Evolutionary conservation across 1,140 invertebrate genomes (phyloP), one percentile per base, ranked within the genome.

Genomic region (Lysiphlebus fabarum): DNA sequence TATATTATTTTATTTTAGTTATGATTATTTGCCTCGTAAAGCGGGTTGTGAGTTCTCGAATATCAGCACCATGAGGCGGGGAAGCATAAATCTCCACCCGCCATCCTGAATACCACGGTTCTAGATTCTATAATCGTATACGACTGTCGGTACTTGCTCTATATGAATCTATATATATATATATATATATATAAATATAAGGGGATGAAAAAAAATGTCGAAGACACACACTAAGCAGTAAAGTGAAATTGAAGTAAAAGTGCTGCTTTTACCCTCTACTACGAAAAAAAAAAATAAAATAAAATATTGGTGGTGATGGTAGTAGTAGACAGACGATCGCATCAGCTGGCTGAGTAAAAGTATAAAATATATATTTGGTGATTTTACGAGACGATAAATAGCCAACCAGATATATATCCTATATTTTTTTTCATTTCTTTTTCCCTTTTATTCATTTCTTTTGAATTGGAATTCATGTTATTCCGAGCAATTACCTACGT

Each of bases 1-100:
- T n/a, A n/a, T n/a, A n/a, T n/a, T n/a, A n/a, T n/a, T n/a, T n/a
- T n/a, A n/a, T n/a, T n/a, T n/a, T n/a, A n/a, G n/a, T n/a, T n/a
- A n/a, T n/a, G n/a, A n/a, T n/a, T n/a, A n/a, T n/a, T n/a, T n/a
- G n/a, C n/a, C n/a, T n/a, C n/a, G 75, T 71, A 65, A 66, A 78
- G 69, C 75, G 68, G 73, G 68, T 75, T 73, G 74, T 77, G 75
- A 78, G 75, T 75, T 78, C 76, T 79, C 71, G 74, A 74, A 76
- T 80, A 80, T 80, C 78, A 77, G 71, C 72, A 69, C 67, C 71
- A 71, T 74, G 68, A 78, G 75, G 71, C 74, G 72, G 72, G 68
- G 17, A 64, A 72, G 75, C 74, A 79, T 79, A 79, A 79, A 79
- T 79, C 77, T 78, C 70, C 71, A 71, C 69, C 64, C 71, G 49